A percentile compares a stretch with the other conserved stretches of the same genome.
These are phyloP conservation scores for Oppia nitens DNA, from an alignment of 1,140 invertebrate genomes.

Conservation along the genomic window DNA sequence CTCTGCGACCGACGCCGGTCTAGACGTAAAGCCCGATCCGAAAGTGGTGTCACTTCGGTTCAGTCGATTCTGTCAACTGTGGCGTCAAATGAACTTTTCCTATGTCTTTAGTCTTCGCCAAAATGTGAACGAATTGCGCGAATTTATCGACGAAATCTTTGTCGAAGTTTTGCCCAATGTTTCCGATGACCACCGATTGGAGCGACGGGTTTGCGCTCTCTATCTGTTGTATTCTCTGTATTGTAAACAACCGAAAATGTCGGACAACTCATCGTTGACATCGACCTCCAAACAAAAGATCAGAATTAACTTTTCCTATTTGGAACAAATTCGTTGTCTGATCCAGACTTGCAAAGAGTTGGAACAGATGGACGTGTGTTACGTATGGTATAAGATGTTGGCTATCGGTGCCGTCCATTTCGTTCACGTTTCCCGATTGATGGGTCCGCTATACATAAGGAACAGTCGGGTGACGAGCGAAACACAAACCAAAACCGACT, in stretches of 20 bases:
- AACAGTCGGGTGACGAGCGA: not conserved
- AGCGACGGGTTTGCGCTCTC: not conserved
- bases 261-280: not conserved
- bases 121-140: not conserved
- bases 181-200: not conserved
- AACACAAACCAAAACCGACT: not conserved
- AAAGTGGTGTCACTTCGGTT: not conserved
- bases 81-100: not conserved
- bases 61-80: not conserved
- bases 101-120: not conserved
- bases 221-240: not conserved
- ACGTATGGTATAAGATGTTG: not conserved
- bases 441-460: not conserved
- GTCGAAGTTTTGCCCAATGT: not conserved
- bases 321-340: not conserved
- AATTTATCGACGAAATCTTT: not conserved
- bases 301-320: not conserved
- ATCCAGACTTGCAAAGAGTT: not conserved
- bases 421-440: not conserved
- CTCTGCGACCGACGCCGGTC: not conserved
- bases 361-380: not conserved
- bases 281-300: not conserved
- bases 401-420: not conserved
- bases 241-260: not conserved
- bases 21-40: not conserved